phyloP scores from a whole-genome alignment of 2,888 invertebrate genomes.

The Caenorhabditis drosophilae region DNA sequence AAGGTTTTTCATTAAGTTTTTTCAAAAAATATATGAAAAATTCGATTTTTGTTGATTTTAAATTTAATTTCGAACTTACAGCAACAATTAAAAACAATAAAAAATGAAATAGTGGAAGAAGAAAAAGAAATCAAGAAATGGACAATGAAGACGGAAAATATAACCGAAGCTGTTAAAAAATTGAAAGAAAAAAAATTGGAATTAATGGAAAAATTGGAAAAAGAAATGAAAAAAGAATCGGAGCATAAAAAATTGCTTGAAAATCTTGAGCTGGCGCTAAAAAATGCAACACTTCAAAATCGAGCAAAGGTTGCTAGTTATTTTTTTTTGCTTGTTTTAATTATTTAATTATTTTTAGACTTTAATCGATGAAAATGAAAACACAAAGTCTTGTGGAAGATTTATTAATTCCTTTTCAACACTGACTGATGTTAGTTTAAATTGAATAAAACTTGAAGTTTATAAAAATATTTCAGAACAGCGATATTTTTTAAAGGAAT shows the following conservation, averaged over 20 bases:
- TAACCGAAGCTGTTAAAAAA: constrained; percentile 15
- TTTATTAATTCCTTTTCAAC: constrained; percentile 16
- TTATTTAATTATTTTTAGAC: no score
- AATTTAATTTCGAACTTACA: no score
- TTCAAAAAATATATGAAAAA: constrained; percentile 1
- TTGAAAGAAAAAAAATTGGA: constrained; percentile 15
- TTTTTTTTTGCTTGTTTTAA: no score
- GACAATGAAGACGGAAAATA: constrained; percentile 5
- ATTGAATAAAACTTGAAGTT: background rate
- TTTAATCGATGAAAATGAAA: background rate
- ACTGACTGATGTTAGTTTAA: constrained; percentile 11
- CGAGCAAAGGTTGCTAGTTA: background rate
- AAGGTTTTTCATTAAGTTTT: constrained; percentile 8
- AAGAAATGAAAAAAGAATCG: constrained; percentile 21
- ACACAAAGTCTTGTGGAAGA: background rate
- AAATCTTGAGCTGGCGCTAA: constrained; percentile 23
- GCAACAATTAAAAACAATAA: constrained; percentile 23
- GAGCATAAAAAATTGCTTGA: constrained; percentile 34
- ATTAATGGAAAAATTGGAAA: constrained; percentile 15
- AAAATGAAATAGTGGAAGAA: constrained; percentile 13
- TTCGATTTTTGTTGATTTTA: no score
- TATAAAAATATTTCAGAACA: background rate
- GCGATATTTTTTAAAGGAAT: background rate
- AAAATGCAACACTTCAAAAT: constrained; percentile 5
- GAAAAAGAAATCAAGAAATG: constrained; percentile 5